These are phyloP conservation scores for Trichomycterus rosablanca DNA, from an alignment of 2,113 vertebrate genomes.

Conservation along the genomic window DNA sequence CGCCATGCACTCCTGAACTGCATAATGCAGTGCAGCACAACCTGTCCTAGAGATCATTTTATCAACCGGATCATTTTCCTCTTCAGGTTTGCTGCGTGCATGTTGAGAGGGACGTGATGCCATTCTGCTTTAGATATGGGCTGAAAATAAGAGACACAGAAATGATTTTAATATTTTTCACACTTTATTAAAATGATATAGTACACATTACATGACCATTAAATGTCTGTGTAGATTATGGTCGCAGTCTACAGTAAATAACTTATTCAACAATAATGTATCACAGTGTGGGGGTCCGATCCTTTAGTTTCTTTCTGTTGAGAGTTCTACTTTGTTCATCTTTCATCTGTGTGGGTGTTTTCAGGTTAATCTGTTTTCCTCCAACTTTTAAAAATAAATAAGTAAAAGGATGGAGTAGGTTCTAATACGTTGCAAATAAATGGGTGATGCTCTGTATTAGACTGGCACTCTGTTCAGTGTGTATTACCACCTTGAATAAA, in stretches of 20 bases:
- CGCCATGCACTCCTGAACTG: conserved; percentile 89
- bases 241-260: too few species aligned
- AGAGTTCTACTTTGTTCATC: not conserved
- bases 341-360: not conserved
- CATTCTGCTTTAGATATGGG: conserved; percentile 59
- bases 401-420: too few species aligned
- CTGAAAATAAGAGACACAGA: not conserved
- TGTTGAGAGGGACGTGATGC: conserved; percentile 65
- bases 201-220: not conserved
- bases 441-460: not conserved
- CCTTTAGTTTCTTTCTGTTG: not conserved
- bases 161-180: too few species aligned
- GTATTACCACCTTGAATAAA: too few species aligned
- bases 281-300: too few species aligned
- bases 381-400: too few species aligned
- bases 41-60: conserved; percentile 78
- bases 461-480: not conserved
- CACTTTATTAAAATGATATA: too few species aligned
- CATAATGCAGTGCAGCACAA: conserved; percentile 76
- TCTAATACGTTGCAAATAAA: too few species aligned
- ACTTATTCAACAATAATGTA: too few species aligned
- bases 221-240: not conserved
- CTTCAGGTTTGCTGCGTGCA: conserved; percentile 60
- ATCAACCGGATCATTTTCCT: conserved; percentile 80
- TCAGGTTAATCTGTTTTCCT: too few species aligned